These are phyloP conservation scores for Palythoa heliodiscus DNA, from an alignment of 92 coral and sea anemone species.

Conservation along the genomic window DNA sequence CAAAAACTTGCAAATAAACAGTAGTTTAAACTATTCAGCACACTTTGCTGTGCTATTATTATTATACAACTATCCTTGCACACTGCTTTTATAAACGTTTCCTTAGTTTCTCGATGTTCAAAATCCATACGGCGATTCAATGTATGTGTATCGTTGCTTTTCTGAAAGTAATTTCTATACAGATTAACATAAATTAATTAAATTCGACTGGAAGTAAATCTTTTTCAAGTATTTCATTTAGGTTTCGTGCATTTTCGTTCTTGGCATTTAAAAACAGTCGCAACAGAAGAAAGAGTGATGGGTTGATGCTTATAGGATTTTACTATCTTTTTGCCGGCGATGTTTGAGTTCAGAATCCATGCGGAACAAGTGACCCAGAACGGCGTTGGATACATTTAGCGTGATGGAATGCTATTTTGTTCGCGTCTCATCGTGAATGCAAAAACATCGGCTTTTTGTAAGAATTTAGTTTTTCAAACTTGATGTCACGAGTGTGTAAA, in stretches of 20 bases:
- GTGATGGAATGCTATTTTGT: conserved; percentile 22
- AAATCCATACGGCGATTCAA: too few species aligned
- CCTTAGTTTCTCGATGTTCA: too few species aligned
- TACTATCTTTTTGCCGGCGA: not conserved
- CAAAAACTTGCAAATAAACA: too few species aligned
- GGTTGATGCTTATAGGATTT: not conserved
- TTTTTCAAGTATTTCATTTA: not conserved
- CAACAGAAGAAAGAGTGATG: not conserved
- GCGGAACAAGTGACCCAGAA: conserved; percentile 3
- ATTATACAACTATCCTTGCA: too few species aligned
- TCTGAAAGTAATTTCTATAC: not conserved
- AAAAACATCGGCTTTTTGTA: conserved; percentile 2
- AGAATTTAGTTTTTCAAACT: not conserved
- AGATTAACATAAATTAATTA: not conserved
- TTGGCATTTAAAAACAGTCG: not conserved
- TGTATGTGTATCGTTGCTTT: not conserved
- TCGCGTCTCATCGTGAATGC: not conserved
- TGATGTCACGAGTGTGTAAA: not conserved
- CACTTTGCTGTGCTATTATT: too few species aligned
- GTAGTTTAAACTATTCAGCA: too few species aligned
- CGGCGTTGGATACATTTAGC: conserved; percentile 13
- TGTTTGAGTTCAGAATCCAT: not conserved
- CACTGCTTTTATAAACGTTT: too few species aligned
- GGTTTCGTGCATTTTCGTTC: not conserved
- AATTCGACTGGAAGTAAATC: not conserved